Evolutionary conservation across 2,797 vertebrate species (phyloP).

Genomic region (Leptoclinus maculatus): DNA sequence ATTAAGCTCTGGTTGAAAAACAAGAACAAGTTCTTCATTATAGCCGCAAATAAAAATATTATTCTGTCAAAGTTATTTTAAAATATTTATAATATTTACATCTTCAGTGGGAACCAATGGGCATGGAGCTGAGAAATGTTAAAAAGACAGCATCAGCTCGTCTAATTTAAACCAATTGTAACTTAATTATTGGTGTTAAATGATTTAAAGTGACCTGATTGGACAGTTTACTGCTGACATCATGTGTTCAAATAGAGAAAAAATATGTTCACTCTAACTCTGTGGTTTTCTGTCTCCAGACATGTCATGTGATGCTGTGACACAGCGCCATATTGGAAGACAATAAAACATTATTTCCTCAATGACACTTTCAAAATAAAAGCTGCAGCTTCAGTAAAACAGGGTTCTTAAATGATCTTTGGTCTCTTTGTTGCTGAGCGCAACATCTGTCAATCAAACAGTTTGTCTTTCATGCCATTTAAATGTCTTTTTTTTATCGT

Average conservation of each 20-base stretch:
- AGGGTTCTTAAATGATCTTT: constrained; percentile 19
- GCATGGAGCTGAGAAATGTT: neutral
- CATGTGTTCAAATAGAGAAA: neutral
- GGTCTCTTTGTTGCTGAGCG: constrained; percentile 5
- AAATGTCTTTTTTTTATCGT: neutral
- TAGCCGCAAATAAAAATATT: no score
- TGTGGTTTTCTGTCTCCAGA: no score
- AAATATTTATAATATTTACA: neutral
- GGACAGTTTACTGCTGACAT: neutral
- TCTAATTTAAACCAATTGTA: no score
- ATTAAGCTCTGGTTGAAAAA: no score
- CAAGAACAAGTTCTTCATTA: no score
- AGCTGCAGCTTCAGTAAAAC: constrained; percentile 1
- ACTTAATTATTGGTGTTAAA: neutral
- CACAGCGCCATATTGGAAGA: no score
- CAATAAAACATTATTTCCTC: neutral
- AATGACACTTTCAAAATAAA: neutral
- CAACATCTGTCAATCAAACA: neutral
- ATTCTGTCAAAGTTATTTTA: no score
- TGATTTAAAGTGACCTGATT: neutral
- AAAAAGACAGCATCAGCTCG: no score
- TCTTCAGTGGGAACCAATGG: neutral
- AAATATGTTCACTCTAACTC: no score
- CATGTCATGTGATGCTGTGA: no score
- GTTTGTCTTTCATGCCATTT: neutral